Evolutionary conservation across 2,797 vertebrate genomes (phyloP).

Genomic region (Erethizon dorsatum): DNA sequence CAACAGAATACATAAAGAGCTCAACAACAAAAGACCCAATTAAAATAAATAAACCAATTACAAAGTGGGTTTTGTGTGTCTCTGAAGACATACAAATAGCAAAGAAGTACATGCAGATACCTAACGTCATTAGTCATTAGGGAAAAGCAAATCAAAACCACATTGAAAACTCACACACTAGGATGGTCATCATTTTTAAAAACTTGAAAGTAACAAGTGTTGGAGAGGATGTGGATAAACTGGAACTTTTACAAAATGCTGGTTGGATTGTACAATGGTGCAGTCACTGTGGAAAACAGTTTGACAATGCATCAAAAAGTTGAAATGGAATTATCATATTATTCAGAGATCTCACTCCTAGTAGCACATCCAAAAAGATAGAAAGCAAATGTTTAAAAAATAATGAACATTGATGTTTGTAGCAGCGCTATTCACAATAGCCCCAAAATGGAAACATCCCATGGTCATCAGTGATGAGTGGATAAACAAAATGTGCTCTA

Average conservation of each 20-base stretch:
- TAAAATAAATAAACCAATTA: slow-evolving; percentile 2
- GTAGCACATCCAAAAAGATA: not conserved
- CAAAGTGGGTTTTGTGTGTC: not conserved
- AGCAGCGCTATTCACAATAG: not conserved
- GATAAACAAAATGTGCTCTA: not conserved
- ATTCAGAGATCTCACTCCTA: not conserved
- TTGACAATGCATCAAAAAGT: not conserved
- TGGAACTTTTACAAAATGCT: not conserved
- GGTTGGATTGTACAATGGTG: not conserved
- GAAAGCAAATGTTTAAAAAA: not conserved
- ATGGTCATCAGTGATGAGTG: not conserved
- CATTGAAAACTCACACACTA: not conserved
- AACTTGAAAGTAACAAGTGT: not conserved
- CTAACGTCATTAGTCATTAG: not conserved
- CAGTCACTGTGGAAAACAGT: not conserved
- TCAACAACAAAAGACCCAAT: not conserved
- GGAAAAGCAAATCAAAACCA: not conserved
- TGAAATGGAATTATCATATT: not conserved
- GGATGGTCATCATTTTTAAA: not conserved
- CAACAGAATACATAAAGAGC: slow-evolving; percentile 6
- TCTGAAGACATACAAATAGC: not conserved
- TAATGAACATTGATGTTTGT: not conserved
- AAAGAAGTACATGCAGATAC: not conserved
- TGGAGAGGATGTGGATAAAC: not conserved
- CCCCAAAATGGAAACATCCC: not conserved